A percentile compares a stretch with the other conserved stretches of the same genome.
Conservation (phyloP, 2,797 vertebrate genomes). For the Champsocephalus gunnari region DNA sequence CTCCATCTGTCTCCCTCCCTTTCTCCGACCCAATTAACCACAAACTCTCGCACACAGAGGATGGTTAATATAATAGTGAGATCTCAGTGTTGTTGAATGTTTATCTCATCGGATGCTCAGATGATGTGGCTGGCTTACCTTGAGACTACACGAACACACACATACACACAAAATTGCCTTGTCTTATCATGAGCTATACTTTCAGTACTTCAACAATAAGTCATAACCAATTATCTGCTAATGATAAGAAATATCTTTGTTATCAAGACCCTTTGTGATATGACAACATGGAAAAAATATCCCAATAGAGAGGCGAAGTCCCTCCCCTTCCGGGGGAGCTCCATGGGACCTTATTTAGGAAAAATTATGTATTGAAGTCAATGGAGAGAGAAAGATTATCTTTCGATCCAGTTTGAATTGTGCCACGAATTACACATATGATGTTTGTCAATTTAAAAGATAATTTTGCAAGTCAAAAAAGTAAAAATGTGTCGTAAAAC, state of each 20-base stretch:
- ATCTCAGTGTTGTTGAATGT: conserved; percentile 16
- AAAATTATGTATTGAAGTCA: no score
- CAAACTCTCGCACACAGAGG: background rate
- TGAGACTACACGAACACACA: conserved; percentile 10
- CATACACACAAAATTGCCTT: background rate
- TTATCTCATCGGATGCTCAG: conserved; percentile 1
- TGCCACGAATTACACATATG: no score
- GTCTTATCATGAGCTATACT: conserved; percentile 20
- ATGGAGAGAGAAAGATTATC: no score
- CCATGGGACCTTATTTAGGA: no score
- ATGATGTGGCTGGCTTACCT: conserved; percentile 29
- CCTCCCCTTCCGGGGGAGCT: no score
- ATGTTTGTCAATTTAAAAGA: no score
- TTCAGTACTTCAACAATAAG: conserved; percentile 14
- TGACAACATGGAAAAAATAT: conserved; percentile 23
- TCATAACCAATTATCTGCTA: conserved; percentile 27
- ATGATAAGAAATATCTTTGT: conserved; percentile 19
- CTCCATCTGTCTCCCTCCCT: background rate
- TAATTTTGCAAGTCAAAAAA: no score
- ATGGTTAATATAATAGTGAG: conserved; percentile 15
- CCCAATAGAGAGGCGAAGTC: no score
- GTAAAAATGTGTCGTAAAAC: no score
- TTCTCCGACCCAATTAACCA: conserved; percentile 1
- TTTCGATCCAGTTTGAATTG: no score
- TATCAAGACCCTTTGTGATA: conserved; percentile 5